Evolutionary conservation across 92 coral and sea anemone genomes (phyloP).

Genomic region (Palythoa heliodiscus): DNA sequence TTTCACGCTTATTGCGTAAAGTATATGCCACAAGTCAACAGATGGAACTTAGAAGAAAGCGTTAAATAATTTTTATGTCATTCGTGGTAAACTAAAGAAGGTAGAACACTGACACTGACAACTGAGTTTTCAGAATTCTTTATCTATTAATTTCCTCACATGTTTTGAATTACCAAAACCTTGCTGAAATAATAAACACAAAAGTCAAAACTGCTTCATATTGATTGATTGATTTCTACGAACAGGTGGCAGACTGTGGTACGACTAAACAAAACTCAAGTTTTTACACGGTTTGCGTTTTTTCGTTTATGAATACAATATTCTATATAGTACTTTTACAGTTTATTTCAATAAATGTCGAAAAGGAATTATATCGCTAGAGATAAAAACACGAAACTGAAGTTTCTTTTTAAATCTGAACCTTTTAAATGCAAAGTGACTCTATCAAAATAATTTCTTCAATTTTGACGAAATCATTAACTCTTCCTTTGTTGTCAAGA

Average conservation of each 20-base stretch:
- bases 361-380: not conserved
- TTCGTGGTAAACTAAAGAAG: too few species aligned
- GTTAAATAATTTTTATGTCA: too few species aligned
- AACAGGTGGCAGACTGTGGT: constrained; percentile 26
- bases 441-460: not conserved
- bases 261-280: not conserved
- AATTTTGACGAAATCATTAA: not conserved
- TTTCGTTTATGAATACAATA: not conserved
- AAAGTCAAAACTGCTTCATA: not conserved
- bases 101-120: too few species aligned
- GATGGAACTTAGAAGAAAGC: too few species aligned
- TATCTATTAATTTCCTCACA: too few species aligned
- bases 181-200: not conserved
- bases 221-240: not conserved
- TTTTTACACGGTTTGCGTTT: not conserved
- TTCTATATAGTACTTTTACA: not conserved
- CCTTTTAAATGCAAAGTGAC: not conserved
- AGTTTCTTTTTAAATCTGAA: not conserved
- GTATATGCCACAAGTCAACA: too few species aligned
- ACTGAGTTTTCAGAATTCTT: too few species aligned
- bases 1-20: too few species aligned
- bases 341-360: not conserved
- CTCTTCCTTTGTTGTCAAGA: not conserved
- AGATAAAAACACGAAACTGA: not conserved
- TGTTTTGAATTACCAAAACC: not conserved